Base-by-base conservation (phyloP, 1,140 invertebrate genomes). In the Tetramorium simillimum region DNA sequence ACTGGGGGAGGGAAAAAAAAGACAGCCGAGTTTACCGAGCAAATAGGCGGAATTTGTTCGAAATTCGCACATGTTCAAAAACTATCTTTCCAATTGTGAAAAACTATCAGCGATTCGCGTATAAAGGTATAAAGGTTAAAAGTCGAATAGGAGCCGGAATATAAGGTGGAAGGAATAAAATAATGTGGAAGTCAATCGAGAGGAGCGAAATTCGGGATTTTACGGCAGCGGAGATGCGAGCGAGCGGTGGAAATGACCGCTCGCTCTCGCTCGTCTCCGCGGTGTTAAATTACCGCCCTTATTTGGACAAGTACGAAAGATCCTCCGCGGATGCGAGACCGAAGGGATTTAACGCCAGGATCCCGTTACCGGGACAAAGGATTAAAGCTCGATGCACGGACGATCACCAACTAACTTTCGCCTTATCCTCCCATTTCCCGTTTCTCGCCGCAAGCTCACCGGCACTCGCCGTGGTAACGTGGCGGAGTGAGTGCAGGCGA, bases 311-410 rank as follows among this genome's bases (percentile, higher is more conserved):
- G 80, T 84, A 84, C 80, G 80, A 84, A 84, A 84, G 69, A 84
- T 84, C 80, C 24, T 73, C 80, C 80, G 80, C 80, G 80, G 80
- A 82, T 73, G 80, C 69, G 77, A 81, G 80, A 73, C 80, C 69
- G 80, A 62, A 56, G 63, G 80, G 80, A 84, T 84, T 84, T 84
- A 84, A 84, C 80, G 80, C 40, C 69, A 56, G 80, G 56, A 84
- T 84, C 69, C 80, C 80, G 80, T 75, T 84, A 84, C 80, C 80
- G 69, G 80, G 80, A 84, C 80, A 84, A 84, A 84, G 80, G 80
- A 84, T 84, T 84, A 84, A 84, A 84, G 80, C 80, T 73, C 80
- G 80, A 84, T 84, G 80, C 80, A 84, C 80, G 80, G 80, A 84
- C 80, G 80, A 84, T 84, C 80, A 62, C 80, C 80, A 46, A 84